phyloP scores from a whole-genome alignment of 1,140 invertebrate genomes.

The Philaenus spumarius region DNA sequence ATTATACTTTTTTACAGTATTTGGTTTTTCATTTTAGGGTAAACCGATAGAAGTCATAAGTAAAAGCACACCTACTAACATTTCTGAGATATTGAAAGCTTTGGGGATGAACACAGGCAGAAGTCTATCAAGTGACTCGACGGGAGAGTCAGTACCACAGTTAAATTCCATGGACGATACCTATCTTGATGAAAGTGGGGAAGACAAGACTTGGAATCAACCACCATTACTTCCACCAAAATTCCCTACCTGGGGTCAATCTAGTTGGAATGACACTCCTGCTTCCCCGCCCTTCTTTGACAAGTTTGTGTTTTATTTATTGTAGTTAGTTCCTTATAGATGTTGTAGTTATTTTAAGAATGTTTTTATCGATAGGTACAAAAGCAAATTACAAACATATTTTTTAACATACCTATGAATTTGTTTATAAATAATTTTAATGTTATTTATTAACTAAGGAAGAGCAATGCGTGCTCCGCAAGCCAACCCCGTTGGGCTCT shows the following conservation, averaged over 20 bases:
- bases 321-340: too few relatives aligned
- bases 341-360: too few relatives aligned
- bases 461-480: too few relatives aligned
- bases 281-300: conserved; percentile 60
- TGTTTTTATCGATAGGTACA: too few relatives aligned
- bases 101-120: not conserved
- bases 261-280: conserved; percentile 36
- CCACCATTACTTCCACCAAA: conserved; percentile 39
- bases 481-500: too few relatives aligned
- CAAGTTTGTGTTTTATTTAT: conserved; percentile 40
- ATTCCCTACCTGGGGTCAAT: conserved; percentile 42
- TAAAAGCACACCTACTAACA: not conserved
- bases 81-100: not conserved
- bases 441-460: too few relatives aligned
- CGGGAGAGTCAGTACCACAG: not conserved
- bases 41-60: conserved; percentile 49
- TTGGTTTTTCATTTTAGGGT: conserved; percentile 32
- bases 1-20: too few relatives aligned
- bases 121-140: not conserved
- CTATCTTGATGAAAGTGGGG: not conserved
- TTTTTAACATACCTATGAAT: too few relatives aligned
- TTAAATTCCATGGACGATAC: too few relatives aligned
- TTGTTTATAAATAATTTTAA: too few relatives aligned
- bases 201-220: conserved; percentile 8
- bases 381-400: too few relatives aligned